phyloP scores from a whole-genome alignment of 2,797 vertebrate genomes.

The Gallinago nigripennis region DNA sequence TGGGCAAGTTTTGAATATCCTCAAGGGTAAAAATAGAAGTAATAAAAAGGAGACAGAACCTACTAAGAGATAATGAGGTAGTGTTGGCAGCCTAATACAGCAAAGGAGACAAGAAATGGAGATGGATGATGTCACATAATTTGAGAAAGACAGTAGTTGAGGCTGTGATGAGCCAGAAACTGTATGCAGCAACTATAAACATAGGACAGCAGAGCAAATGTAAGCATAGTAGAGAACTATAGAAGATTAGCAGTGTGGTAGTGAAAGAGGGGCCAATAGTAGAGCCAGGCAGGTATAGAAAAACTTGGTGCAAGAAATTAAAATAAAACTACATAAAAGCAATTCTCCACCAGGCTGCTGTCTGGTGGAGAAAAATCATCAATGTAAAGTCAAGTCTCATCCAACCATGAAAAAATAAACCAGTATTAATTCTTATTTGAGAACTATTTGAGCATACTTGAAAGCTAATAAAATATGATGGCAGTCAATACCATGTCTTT shows the following conservation, averaged over 20 bases:
- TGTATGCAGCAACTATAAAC: neutral
- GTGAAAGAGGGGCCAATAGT: neutral
- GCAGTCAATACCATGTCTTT: neutral
- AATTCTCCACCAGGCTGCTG: neutral
- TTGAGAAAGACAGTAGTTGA: neutral
- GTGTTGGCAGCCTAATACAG: neutral
- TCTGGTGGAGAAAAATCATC: neutral
- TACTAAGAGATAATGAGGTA: neutral
- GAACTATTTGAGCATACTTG: neutral
- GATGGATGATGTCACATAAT: accelerated
- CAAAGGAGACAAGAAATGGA: neutral
- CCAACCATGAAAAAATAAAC: neutral
- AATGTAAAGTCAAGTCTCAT: neutral
- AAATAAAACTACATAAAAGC: neutral
- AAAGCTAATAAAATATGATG: neutral
- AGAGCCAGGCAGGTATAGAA: neutral
- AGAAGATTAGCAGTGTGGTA: neutral
- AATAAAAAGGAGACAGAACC: neutral
- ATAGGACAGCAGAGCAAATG: neutral
- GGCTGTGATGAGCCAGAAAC: neutral
- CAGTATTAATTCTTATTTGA: slow-evolving; percentile 6
- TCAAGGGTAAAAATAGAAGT: neutral
- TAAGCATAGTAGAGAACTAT: neutral
- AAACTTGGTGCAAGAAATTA: neutral
- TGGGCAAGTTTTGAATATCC: neutral